Percentiles rank a stretch among this genome's conserved stretches.
phyloP scores from a whole-genome alignment of 2,113 vertebrate species.

The Dipodomys spectabilis region DNA sequence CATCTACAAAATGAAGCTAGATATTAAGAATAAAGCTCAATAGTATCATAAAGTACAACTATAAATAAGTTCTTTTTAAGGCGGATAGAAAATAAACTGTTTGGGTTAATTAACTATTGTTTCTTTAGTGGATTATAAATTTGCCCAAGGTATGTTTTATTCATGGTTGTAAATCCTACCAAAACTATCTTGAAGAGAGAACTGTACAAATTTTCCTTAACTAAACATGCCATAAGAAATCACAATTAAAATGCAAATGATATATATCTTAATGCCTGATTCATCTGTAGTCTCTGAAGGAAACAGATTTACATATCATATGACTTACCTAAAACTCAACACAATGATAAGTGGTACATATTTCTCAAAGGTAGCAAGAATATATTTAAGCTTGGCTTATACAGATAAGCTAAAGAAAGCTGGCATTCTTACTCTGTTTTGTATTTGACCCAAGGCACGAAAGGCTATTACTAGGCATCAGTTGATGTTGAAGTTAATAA shows the following conservation, averaged over 20 bases:
- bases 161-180: constrained; percentile 32
- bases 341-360: neutral
- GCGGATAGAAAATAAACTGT: constrained; percentile 7
- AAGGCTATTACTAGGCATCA: neutral
- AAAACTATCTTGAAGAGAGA: constrained; percentile 9
- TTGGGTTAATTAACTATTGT: constrained; percentile 34
- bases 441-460: constrained; percentile 40
- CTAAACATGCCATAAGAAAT: neutral
- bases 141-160: constrained; percentile 37
- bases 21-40: constrained; percentile 42
- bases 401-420: constrained; percentile 30
- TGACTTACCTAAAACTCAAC: neutral
- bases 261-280: neutral
- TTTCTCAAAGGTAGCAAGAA: constrained; percentile 15
- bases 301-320: neutral
- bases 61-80: constrained; percentile 33
- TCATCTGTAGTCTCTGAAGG: neutral
- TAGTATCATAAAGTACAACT: neutral
- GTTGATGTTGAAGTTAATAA: neutral
- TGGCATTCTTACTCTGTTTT: neutral
- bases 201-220: neutral
- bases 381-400: neutral
- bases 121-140: constrained; percentile 5
- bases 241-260: constrained; percentile 12
- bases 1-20: constrained; percentile 52